phyloP scores from a whole-genome alignment of 2,888 invertebrate species.

The Cosmopolites sordidus region DNA sequence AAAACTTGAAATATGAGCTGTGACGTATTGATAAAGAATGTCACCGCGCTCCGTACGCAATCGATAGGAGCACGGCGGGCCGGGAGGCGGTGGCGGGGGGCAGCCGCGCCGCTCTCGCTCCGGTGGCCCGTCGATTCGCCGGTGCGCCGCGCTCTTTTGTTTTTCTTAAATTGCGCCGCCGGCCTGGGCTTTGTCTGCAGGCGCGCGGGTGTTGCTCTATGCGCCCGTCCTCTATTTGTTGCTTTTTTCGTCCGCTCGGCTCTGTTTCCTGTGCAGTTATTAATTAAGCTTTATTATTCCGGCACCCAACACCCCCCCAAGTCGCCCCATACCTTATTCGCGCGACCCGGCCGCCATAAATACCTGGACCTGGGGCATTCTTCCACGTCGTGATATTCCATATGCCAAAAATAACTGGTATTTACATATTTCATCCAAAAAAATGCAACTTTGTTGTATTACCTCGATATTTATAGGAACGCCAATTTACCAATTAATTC shows the following conservation, averaged over 20 bases:
- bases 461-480: no score
- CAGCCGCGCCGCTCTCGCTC: background rate
- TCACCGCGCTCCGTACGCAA: constrained; percentile 63
- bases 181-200: constrained; percentile 28
- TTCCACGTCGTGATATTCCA: background rate
- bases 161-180: constrained; percentile 30
- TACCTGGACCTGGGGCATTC: background rate
- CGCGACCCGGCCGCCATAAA: background rate
- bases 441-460: no score
- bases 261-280: constrained; percentile 24
- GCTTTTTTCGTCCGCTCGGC: constrained; percentile 22
- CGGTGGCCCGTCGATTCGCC: constrained; percentile 13
- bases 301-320: background rate
- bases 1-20: constrained; percentile 52
- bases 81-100: background rate
- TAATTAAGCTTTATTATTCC: constrained; percentile 27
- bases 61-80: constrained; percentile 40
- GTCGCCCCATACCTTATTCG: background rate
- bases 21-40: constrained; percentile 62
- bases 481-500: no score
- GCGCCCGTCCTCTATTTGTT: constrained; percentile 18
- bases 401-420: background rate
- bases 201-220: constrained; percentile 25
- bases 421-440: no score
- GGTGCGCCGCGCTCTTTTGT: constrained; percentile 26